A percentile compares a stretch with the other conserved stretches of the same genome.
Conservation (phyloP, 2,888 invertebrate species). For the Neoascia interrupta region DNA sequence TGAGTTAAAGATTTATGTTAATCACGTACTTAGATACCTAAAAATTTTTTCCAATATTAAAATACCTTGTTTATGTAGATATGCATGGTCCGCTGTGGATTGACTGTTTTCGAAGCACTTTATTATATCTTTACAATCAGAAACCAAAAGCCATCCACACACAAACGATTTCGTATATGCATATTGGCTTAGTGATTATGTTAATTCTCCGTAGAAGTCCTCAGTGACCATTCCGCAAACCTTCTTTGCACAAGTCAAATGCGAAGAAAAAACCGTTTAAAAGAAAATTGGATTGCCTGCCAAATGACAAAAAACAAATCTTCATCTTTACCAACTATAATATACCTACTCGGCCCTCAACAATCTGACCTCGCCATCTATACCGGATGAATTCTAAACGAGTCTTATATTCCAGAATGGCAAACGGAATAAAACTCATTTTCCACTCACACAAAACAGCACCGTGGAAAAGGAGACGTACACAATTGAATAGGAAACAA, state of each 20-base stretch:
- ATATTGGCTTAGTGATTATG: too few relatives aligned
- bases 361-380: conserved; percentile 16
- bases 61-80: too few relatives aligned
- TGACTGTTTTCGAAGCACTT: too few relatives aligned
- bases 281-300: conserved; percentile 62
- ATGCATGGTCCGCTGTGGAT: too few relatives aligned
- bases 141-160: too few relatives aligned
- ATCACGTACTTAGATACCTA: too few relatives aligned
- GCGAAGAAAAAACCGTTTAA: conserved; percentile 33
- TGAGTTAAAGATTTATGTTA: too few relatives aligned
- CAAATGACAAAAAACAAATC: conserved; percentile 48
- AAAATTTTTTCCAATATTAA: too few relatives aligned
- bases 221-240: too few relatives aligned
- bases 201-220: too few relatives aligned
- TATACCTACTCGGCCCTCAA: neutral
- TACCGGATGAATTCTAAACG: conserved; percentile 39
- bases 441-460: conserved; percentile 1
- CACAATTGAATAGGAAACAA: conserved; percentile 48
- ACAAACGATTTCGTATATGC: too few relatives aligned
- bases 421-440: conserved; percentile 60
- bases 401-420: conserved; percentile 48
- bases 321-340: conserved; percentile 15
- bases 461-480: neutral
- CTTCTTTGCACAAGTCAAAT: conserved; percentile 22
- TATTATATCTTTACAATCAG: too few relatives aligned